These are phyloP conservation scores for Orthosia gracilis DNA, from an alignment of 2,888 invertebrate species.

Conservation along the genomic window DNA sequence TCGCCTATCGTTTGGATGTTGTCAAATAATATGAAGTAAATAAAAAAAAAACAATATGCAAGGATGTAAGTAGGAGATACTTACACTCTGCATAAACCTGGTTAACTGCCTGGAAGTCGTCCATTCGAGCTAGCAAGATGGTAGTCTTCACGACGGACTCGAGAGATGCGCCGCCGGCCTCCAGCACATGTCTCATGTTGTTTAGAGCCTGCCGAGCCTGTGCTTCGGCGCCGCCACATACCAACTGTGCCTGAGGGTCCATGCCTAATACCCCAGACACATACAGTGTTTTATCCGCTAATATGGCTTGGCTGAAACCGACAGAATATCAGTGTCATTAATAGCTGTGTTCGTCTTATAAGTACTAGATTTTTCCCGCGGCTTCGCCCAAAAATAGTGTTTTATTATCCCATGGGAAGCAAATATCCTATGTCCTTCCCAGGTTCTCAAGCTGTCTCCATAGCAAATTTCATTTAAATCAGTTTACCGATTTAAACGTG, in stretches of 20 bases:
- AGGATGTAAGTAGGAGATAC: conserved; percentile 54
- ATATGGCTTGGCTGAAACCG: conserved; percentile 95
- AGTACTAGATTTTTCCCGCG: too few relatives aligned
- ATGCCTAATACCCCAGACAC: conserved; percentile 97
- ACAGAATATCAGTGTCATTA: background rate
- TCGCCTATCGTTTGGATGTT: background rate
- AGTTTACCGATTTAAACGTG: too few relatives aligned
- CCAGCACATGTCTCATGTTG: conserved; percentile 95
- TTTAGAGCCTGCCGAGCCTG: conserved; percentile 95
- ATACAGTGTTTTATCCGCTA: conserved; percentile 95
- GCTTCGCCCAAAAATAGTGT: too few relatives aligned
- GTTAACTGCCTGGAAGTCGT: conserved; percentile 95
- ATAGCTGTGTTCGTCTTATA: too few relatives aligned
- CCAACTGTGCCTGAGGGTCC: conserved; percentile 93
- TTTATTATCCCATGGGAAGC: too few relatives aligned
- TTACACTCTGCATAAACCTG: conserved; percentile 96
- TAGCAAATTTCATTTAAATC: too few relatives aligned
- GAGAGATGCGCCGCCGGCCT: conserved; percentile 93
- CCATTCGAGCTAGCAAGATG: conserved; percentile 95
- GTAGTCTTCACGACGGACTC: conserved; percentile 96
- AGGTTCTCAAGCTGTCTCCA: too few relatives aligned
- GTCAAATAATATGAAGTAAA: conserved; percentile 24
- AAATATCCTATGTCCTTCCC: too few relatives aligned
- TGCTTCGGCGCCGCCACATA: conserved; percentile 93
- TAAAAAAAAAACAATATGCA: background rate